phyloP scores from a whole-genome alignment of 2,888 invertebrate species.

The Microctonus brassicae region DNA sequence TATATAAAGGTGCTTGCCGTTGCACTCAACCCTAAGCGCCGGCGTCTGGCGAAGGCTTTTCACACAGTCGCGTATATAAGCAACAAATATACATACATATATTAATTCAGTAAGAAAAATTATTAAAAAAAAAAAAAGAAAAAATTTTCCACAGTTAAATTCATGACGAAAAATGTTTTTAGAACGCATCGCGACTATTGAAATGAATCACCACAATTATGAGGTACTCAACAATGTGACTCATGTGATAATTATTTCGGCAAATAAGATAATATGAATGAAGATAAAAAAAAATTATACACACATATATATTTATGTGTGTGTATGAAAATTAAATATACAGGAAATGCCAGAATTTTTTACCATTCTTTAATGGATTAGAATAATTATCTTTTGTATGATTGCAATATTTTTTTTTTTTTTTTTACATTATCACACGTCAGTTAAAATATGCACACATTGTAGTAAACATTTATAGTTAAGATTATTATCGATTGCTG shows the following conservation, averaged over 20 bases:
- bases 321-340: no score
- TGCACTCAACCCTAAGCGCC: slow-evolving; percentile 38
- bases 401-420: no score
- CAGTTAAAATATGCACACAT: not conserved
- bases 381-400: not conserved
- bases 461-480: not conserved
- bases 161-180: not conserved
- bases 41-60: slow-evolving; percentile 27
- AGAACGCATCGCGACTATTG: not conserved
- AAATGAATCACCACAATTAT: slow-evolving; percentile 9
- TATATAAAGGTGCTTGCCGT: slow-evolving; percentile 33
- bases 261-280: not conserved
- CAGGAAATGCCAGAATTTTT: no score
- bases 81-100: not conserved
- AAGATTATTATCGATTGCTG: slow-evolving; percentile 12
- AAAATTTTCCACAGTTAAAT: no score
- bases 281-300: not conserved
- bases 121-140: not conserved
- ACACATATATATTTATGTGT: not conserved
- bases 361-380: not conserved
- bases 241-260: not conserved
- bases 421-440: no score
- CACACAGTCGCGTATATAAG: not conserved
- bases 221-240: not conserved
- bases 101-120: not conserved